Evolutionary conservation across 2,113 vertebrate species (phyloP).

Genomic region (Emydura subglobosa): DNA sequence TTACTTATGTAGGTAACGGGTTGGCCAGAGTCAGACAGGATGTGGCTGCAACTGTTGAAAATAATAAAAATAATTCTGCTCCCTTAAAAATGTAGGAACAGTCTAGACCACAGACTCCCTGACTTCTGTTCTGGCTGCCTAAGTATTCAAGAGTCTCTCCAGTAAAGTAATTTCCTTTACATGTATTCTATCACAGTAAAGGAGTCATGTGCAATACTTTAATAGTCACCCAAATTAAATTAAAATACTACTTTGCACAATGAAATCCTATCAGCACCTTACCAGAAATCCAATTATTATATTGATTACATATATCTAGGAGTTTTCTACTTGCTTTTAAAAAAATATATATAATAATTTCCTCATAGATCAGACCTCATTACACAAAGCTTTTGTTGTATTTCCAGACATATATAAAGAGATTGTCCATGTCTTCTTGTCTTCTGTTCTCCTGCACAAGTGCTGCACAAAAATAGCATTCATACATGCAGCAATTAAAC

Average conservation of each 20-base stretch:
- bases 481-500: not conserved
- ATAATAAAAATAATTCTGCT: not conserved
- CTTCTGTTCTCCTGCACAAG: not conserved
- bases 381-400: not conserved
- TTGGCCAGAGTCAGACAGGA: not conserved
- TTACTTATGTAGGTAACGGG: not conserved
- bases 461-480: not conserved
- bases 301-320: not conserved
- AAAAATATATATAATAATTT: not conserved
- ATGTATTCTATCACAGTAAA: not conserved
- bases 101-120: not conserved
- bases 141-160: not conserved
- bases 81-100: not conserved
- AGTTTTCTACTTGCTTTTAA: not conserved
- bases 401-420: not conserved
- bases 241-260: not conserved
- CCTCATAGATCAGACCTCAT: not conserved
- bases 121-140: not conserved
- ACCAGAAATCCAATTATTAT: not conserved
- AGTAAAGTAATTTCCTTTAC: not conserved
- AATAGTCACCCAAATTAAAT: slow-evolving; percentile 10
- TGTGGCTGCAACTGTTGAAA: not conserved
- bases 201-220: not conserved
- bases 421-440: not conserved
- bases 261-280: not conserved